These are phyloP conservation scores for Salvelinus sp. DNA, from an alignment of 2,113 vertebrate species.

Conservation along the genomic window DNA sequence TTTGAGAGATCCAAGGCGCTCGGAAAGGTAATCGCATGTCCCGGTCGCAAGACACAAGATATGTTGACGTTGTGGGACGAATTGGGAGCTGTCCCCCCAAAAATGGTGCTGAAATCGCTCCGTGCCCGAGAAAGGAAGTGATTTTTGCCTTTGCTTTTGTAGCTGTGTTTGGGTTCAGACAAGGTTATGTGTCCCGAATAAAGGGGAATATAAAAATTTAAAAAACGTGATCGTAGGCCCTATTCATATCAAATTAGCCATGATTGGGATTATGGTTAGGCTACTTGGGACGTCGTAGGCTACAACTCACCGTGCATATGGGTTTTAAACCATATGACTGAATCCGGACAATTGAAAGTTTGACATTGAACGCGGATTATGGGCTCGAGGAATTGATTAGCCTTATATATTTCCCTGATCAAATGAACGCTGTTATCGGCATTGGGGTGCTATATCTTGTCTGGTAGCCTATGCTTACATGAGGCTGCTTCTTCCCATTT, in stretches of 20 bases:
- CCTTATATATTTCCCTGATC: background rate
- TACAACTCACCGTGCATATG: background rate
- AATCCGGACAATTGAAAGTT: background rate
- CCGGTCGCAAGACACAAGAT: background rate
- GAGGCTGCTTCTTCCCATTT: background rate
- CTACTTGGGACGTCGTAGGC: background rate
- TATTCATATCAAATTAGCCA: background rate
- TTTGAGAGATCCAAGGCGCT: background rate
- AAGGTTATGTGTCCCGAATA: background rate
- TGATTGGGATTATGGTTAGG: background rate
- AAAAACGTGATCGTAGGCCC: background rate
- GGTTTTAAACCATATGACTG: background rate
- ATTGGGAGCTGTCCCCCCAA: constrained; percentile 6
- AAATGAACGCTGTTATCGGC: background rate
- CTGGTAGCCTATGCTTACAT: background rate
- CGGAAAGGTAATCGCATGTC: constrained; percentile 1
- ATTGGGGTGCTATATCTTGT: background rate
- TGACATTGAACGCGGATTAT: background rate
- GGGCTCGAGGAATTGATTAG: background rate
- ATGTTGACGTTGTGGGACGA: background rate
- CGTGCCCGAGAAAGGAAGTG: background rate
- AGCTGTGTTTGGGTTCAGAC: constrained; percentile 2
- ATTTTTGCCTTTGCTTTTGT: background rate
- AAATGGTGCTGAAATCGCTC: constrained; percentile 15
- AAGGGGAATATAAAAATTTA: background rate